Evolutionary conservation across 2,888 invertebrate species (phyloP).

Genomic region (Rhamnusium bicolor): DNA sequence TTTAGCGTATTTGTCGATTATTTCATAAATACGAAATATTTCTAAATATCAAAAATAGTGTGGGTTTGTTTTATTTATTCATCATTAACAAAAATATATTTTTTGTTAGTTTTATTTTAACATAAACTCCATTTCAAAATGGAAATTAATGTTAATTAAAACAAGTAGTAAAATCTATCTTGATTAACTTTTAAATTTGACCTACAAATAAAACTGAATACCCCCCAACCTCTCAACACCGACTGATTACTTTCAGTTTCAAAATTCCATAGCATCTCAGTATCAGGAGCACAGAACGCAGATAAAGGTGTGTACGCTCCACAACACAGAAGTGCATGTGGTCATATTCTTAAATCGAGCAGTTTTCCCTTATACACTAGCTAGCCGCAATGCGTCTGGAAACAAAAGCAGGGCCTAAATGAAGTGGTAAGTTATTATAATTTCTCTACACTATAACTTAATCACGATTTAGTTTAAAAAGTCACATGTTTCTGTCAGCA

Average conservation of each 20-base stretch:
- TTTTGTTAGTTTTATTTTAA: no score
- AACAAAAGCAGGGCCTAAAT: constrained; percentile 2
- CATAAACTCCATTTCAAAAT: no score
- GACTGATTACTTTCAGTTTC: constrained; percentile 18
- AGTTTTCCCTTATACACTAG: constrained; percentile 14
- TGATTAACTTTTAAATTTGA: neutral
- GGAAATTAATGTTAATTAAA: no score
- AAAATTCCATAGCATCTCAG: constrained; percentile 9
- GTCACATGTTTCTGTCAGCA: neutral
- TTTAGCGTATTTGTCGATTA: no score
- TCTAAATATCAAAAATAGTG: no score
- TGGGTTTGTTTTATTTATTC: no score
- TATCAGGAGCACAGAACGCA: constrained; percentile 10
- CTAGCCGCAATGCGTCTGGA: constrained; percentile 29
- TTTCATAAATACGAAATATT: no score
- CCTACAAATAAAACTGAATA: neutral
- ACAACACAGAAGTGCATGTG: constrained; percentile 5
- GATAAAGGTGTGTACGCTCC: neutral
- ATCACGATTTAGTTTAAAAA: neutral
- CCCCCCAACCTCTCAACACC: neutral
- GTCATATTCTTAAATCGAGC: constrained; percentile 13
- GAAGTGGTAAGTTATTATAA: constrained; percentile 19
- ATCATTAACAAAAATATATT: no score
- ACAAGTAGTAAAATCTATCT: no score
- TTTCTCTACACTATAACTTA: constrained; percentile 9